Percentiles rank a stretch among this genome's conserved stretches.
phyloP scores from a whole-genome alignment of 2,797 vertebrate species.

The Aulostomus chinensis region DNA sequence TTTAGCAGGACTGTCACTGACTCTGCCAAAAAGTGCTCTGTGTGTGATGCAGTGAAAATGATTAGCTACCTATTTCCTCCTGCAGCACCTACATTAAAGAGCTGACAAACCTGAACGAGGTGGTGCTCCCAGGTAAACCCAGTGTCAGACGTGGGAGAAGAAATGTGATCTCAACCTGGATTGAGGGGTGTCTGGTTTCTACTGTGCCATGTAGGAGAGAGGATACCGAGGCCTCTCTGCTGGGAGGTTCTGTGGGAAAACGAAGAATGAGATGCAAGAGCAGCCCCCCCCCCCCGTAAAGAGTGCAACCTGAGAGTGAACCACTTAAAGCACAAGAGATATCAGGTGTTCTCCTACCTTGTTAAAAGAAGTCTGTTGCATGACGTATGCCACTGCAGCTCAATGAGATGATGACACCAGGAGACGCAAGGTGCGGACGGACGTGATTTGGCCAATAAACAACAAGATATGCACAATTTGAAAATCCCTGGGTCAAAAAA shows the following conservation, averaged over 20 bases:
- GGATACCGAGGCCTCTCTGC: constrained; percentile 16
- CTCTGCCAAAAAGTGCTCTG: too few relatives aligned
- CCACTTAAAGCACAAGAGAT: constrained; percentile 60
- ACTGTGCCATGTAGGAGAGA: constrained; percentile 35
- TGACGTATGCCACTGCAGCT: constrained; percentile 44
- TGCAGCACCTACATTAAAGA: background rate
- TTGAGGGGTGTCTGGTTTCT: constrained; percentile 56
- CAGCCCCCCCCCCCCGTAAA: constrained; percentile 36
- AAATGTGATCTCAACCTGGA: constrained; percentile 45
- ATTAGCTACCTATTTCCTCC: too few relatives aligned
- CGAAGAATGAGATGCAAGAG: constrained; percentile 28
- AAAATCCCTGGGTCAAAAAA: too few relatives aligned
- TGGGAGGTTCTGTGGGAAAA: constrained; percentile 59
- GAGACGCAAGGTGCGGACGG: constrained; percentile 8
- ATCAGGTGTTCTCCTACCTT: constrained; percentile 56
- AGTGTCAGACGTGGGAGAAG: constrained; percentile 42
- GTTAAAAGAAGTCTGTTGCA: constrained; percentile 45
- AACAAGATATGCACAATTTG: too few relatives aligned
- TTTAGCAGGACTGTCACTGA: too few relatives aligned
- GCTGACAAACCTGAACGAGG: constrained; percentile 29
- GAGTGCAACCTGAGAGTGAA: constrained; percentile 56
- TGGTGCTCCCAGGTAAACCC: constrained; percentile 31
- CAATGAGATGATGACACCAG: constrained; percentile 30
- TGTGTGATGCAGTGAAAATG: too few relatives aligned
- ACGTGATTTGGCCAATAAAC: too few relatives aligned